phyloP scores from a whole-genome alignment of 2,113 vertebrate species.

The Hippocampus abdominalis region DNA sequence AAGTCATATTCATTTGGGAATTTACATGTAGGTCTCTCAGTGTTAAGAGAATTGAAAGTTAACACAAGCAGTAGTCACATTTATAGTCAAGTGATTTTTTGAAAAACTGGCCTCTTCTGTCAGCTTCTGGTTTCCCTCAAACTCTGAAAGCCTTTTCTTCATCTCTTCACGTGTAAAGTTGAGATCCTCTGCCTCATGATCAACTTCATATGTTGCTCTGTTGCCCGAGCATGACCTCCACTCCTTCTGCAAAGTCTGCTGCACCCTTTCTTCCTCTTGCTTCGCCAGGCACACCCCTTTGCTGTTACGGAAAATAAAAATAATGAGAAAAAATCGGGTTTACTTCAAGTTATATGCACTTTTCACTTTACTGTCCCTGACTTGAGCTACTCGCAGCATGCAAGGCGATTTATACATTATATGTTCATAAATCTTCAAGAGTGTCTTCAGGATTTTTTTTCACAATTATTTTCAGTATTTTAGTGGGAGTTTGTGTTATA shows the following conservation, averaged over 20 bases:
- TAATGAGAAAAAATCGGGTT: neutral
- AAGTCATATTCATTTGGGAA: too few species aligned
- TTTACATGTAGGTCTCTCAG: too few species aligned
- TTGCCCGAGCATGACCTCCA: constrained; percentile 16
- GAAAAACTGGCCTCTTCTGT: constrained; percentile 33
- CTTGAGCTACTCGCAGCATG: neutral
- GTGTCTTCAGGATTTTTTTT: neutral
- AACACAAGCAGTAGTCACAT: neutral
- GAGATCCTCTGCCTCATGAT: constrained; percentile 37
- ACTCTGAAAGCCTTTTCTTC: constrained; percentile 3
- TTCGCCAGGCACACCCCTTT: constrained; percentile 26
- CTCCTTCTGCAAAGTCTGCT: constrained; percentile 15
- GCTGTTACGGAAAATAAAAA: constrained; percentile 14
- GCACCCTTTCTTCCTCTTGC: constrained; percentile 16
- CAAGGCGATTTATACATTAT: neutral
- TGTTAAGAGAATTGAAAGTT: neutral
- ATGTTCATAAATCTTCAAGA: neutral
- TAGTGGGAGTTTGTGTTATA: too few species aligned
- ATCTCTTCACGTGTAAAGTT: constrained; percentile 17
- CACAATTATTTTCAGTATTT: neutral
- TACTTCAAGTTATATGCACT: neutral
- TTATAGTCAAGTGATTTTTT: neutral
- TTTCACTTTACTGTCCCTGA: neutral
- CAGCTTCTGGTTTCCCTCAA: constrained; percentile 11
- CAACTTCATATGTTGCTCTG: constrained; percentile 15